Percentiles rank a stretch among this genome's conserved stretches.
phyloP scores from a whole-genome alignment of 2,888 invertebrate genomes.

The Drosophila tanythrix region DNA sequence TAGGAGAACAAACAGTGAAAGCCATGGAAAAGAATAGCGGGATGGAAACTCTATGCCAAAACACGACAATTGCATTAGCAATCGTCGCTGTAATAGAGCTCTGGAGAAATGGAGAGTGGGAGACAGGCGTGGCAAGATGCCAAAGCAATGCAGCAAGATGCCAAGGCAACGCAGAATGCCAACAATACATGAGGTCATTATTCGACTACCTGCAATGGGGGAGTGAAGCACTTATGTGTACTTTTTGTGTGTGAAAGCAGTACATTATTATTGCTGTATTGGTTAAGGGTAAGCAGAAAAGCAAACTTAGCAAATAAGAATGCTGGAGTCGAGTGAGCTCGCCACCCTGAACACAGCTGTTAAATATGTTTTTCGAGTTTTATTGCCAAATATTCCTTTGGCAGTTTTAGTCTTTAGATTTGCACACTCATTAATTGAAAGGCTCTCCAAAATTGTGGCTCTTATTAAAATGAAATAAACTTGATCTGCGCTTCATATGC shows the following conservation, averaged over 20 bases:
- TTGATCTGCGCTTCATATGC: neutral
- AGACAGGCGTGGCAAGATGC: neutral
- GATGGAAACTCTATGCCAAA: conserved; percentile 32
- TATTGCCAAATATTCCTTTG: neutral
- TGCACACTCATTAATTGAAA: neutral
- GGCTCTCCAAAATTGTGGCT: neutral
- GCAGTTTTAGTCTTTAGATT: neutral
- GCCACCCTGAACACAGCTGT: neutral
- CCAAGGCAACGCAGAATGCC: conserved; percentile 17
- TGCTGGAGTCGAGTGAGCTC: neutral
- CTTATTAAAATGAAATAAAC: neutral
- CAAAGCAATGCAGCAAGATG: neutral
- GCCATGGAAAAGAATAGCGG: conserved; percentile 17
- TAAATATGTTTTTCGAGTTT: neutral
- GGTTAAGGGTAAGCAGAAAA: neutral
- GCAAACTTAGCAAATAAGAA: neutral
- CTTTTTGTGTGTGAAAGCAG: neutral
- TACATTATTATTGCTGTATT: neutral
- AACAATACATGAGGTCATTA: conserved; percentile 4
- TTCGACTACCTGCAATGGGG: conserved; percentile 9
- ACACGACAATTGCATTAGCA: conserved; percentile 58
- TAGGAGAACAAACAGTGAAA: conserved; percentile 13
- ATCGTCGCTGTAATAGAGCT: conserved; percentile 18
- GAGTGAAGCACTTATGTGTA: neutral
- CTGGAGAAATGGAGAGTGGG: neutral